Evolutionary conservation across 92 coral and sea anemone species (phyloP).

Genomic region (Galaxea fascicularis): DNA sequence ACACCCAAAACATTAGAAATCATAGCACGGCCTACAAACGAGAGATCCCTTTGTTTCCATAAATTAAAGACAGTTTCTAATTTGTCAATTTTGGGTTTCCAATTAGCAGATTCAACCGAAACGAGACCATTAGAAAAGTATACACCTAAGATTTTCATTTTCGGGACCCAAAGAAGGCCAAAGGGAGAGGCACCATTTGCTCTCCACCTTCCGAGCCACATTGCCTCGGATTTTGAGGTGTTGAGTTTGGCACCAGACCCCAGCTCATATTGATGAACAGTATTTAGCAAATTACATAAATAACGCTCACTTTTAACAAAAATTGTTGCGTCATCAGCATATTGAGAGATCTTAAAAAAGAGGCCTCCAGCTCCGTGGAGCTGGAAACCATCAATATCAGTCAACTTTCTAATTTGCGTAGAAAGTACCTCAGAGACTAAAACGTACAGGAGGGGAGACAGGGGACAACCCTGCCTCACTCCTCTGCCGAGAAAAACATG

Average conservation of each 20-base stretch:
- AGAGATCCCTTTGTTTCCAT: conserved; percentile 39
- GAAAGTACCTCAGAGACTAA: neutral
- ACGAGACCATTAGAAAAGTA: neutral
- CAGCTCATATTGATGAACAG: neutral
- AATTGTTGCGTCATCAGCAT: conserved; percentile 36
- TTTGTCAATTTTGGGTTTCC: neutral
- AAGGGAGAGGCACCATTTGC: neutral
- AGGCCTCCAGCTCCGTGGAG: conserved; percentile 11
- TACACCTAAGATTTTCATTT: conserved; percentile 23
- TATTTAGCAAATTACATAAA: neutral
- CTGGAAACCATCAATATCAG: neutral
- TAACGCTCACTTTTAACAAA: conserved; percentile 10
- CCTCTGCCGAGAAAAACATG: too few relatives aligned
- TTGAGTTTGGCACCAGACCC: conserved; percentile 15
- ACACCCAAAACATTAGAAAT: neutral
- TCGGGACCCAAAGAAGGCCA: conserved; percentile 29
- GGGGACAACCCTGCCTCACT: too few relatives aligned
- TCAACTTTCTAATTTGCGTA: neutral
- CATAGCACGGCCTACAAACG: neutral
- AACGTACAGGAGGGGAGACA: too few relatives aligned
- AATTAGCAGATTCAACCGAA: neutral
- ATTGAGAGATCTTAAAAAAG: too few relatives aligned
- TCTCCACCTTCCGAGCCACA: conserved; percentile 45
- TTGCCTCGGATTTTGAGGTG: conserved; percentile 25
- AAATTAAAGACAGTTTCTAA: neutral